Evolutionary conservation across 1,140 invertebrate genomes (phyloP).

Genomic region (Thrips palmi): DNA sequence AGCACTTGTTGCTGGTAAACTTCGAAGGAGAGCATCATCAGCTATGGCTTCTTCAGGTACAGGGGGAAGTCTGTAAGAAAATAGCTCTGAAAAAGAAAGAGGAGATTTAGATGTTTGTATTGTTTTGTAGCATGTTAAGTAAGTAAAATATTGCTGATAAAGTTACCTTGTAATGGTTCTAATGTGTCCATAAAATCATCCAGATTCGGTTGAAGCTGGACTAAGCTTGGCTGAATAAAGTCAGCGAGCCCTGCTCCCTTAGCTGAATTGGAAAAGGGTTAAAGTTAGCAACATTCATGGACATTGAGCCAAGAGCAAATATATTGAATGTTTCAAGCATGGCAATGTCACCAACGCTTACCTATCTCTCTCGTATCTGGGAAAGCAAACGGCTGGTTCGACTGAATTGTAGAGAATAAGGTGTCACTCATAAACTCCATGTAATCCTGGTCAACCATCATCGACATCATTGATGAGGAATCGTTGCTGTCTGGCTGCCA

Average conservation of each 20-base stretch:
- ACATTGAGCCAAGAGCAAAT: background rate
- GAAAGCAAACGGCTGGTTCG: conserved; percentile 84
- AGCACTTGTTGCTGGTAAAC: conserved; percentile 5
- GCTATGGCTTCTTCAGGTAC: conserved; percentile 48
- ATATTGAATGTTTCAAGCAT: background rate
- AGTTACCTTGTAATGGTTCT: conserved; percentile 59
- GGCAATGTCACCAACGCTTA: conserved; percentile 26
- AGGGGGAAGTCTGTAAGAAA: conserved; percentile 35
- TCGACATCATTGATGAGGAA: conserved; percentile 25
- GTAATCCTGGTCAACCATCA: conserved; percentile 74
- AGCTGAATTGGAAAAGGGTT: conserved; percentile 23
- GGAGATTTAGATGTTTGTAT: conserved; percentile 3
- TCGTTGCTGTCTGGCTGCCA: conserved; percentile 44
- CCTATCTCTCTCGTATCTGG: conserved; percentile 92
- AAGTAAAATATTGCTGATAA: background rate
- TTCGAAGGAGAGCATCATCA: too few species aligned
- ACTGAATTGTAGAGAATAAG: conserved; percentile 69
- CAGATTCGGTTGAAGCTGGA: conserved; percentile 88
- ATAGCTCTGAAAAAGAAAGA: conserved; percentile 28
- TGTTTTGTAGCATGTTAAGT: background rate
- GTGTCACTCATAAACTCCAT: conserved; percentile 82
- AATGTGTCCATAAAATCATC: conserved; percentile 92
- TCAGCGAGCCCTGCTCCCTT: conserved; percentile 58
- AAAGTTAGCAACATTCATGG: conserved; percentile 3
- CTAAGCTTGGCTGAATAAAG: conserved; percentile 94